These are phyloP conservation scores for Platyscapa corneri DNA, from an alignment of 1,140 invertebrate species.

Conservation along the genomic window DNA sequence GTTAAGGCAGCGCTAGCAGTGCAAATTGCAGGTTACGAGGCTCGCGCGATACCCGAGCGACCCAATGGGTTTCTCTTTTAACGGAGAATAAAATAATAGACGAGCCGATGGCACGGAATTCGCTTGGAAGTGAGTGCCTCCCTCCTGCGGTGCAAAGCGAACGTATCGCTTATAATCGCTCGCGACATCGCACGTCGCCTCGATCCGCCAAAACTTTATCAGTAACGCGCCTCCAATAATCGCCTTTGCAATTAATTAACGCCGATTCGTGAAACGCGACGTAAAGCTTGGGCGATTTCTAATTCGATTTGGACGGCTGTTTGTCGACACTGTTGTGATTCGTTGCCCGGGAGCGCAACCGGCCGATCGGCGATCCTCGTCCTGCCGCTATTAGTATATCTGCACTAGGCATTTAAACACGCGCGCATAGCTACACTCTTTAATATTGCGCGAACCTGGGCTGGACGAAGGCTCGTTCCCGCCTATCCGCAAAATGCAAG, in stretches of 20 bases:
- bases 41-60: background rate
- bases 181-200: background rate
- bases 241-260: background rate
- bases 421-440: background rate
- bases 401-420: background rate
- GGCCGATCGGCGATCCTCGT: background rate
- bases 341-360: background rate
- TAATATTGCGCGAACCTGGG: background rate
- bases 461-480: background rate
- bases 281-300: background rate
- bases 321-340: background rate
- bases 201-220: background rate
- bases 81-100: background rate
- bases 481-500: background rate
- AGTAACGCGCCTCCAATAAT: background rate
- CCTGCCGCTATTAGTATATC: background rate
- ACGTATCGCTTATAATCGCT: background rate
- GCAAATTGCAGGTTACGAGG: conserved; percentile 26
- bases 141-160: background rate
- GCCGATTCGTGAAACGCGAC: background rate
- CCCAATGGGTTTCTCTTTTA: background rate
- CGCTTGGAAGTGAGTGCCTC: background rate
- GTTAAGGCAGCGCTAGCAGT: background rate
- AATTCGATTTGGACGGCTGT: background rate
- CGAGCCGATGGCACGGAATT: background rate